Evolutionary conservation across 35 echinoderm and acorn worm genomes (phyloP).

Genomic region (Holothuria glaberrima): DNA sequence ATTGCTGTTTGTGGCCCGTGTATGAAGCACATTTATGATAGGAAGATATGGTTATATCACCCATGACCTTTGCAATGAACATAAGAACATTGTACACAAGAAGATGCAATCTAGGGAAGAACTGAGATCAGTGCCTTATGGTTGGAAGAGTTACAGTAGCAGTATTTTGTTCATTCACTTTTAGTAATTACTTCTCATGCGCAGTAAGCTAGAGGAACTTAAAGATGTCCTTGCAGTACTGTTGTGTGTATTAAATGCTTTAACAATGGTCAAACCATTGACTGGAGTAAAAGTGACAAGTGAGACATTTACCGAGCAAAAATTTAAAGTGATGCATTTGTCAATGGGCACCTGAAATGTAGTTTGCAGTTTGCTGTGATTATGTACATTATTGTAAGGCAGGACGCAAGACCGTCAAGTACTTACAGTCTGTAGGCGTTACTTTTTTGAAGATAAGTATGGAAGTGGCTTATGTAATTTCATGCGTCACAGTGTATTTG

Average conservation of each 20-base stretch:
- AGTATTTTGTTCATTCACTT: too few relatives aligned
- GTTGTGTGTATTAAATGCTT: slow-evolving; percentile 8
- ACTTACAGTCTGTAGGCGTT: neutral
- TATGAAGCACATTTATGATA: too few relatives aligned
- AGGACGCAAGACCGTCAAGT: neutral
- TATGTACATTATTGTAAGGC: neutral
- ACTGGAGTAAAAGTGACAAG: neutral
- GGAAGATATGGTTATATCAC: too few relatives aligned
- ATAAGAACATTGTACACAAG: too few relatives aligned
- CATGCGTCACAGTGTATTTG: neutral
- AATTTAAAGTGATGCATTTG: neutral
- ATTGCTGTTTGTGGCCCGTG: too few relatives aligned
- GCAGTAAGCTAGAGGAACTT: too few relatives aligned
- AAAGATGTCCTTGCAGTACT: neutral
- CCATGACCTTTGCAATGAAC: too few relatives aligned
- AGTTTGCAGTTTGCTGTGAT: slow-evolving; percentile 5
- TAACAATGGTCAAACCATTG: neutral
- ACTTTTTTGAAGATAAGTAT: neutral
- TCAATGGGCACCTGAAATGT: neutral
- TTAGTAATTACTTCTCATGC: too few relatives aligned
- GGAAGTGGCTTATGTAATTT: neutral
- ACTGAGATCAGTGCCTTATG: too few relatives aligned
- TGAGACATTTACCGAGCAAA: neutral
- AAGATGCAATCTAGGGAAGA: too few relatives aligned
- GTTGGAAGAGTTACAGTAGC: too few relatives aligned